phyloP scores from a whole-genome alignment of 2,888 invertebrate species.

The Punctoribates punctum region DNA sequence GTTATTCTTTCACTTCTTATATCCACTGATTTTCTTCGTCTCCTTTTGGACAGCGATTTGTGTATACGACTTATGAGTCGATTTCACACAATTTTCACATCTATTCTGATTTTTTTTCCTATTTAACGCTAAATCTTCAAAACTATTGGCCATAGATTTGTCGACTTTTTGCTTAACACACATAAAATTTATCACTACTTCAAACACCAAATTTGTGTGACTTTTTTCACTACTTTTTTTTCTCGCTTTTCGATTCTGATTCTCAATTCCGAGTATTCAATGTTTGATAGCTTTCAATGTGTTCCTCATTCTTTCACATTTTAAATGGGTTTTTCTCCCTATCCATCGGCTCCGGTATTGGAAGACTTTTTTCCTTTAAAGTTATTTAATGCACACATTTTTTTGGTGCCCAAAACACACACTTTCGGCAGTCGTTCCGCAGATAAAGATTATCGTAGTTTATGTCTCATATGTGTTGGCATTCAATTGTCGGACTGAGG shows the following conservation, averaged over 20 bases:
- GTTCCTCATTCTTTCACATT: too few relatives aligned
- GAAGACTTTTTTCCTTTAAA: not conserved
- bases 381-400: not conserved
- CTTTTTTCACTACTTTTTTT: not conserved
- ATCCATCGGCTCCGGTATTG: too few relatives aligned
- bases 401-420: not conserved
- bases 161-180: not conserved
- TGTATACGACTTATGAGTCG: not conserved
- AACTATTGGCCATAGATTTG: not conserved
- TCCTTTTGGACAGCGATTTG: not conserved
- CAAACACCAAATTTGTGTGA: conserved; percentile 6
- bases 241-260: not conserved
- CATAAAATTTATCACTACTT: conserved; percentile 11
- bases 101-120: not conserved
- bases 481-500: conserved; percentile 30
- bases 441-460: not conserved
- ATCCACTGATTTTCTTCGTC: not conserved
- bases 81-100: not conserved
- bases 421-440: not conserved
- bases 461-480: not conserved
- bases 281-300: not conserved
- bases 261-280: not conserved
- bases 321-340: too few relatives aligned
- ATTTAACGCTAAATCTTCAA: not conserved
- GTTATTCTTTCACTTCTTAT: not conserved